phyloP scores from a whole-genome alignment of 2,888 invertebrate species.

The Geophilus truncorum region DNA sequence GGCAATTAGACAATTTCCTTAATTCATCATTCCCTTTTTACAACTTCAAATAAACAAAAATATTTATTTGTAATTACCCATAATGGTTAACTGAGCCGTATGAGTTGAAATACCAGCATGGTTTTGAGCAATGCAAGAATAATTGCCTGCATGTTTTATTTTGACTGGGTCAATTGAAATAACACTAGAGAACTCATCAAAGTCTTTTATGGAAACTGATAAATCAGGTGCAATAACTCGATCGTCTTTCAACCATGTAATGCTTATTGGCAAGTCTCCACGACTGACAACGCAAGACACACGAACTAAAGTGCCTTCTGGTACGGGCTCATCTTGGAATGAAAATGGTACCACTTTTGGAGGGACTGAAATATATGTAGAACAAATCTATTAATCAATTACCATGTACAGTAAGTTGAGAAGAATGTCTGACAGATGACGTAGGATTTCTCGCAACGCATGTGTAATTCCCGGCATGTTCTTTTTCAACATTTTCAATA shows the following conservation, averaged over 20 bases:
- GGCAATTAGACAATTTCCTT: no score
- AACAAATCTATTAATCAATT: not conserved
- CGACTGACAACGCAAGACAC: not conserved
- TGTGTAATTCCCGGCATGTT: slow-evolving; percentile 29
- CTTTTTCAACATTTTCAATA: slow-evolving; percentile 8
- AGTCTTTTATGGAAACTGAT: not conserved
- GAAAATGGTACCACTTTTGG: no score
- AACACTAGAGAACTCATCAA: slow-evolving; percentile 28
- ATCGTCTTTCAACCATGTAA: not conserved
- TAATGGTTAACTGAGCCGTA: not conserved
- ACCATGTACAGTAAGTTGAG: slow-evolving; percentile 27
- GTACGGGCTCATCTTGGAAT: not conserved
- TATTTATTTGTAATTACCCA: slow-evolving; percentile 28
- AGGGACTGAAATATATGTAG: not conserved
- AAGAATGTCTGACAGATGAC: not conserved
- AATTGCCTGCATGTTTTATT: slow-evolving; percentile 18
- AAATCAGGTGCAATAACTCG: not conserved
- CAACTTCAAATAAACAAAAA: no score
- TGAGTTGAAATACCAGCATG: slow-evolving; percentile 16
- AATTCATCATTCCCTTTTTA: no score
- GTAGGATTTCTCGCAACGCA: slow-evolving; percentile 27
- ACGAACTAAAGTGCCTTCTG: not conserved
- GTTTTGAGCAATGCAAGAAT: slow-evolving; percentile 25
- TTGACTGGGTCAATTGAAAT: slow-evolving; percentile 29
- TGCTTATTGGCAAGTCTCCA: not conserved